Conservation (phyloP, 2,797 vertebrate species). For the Eulemur mongoz region DNA sequence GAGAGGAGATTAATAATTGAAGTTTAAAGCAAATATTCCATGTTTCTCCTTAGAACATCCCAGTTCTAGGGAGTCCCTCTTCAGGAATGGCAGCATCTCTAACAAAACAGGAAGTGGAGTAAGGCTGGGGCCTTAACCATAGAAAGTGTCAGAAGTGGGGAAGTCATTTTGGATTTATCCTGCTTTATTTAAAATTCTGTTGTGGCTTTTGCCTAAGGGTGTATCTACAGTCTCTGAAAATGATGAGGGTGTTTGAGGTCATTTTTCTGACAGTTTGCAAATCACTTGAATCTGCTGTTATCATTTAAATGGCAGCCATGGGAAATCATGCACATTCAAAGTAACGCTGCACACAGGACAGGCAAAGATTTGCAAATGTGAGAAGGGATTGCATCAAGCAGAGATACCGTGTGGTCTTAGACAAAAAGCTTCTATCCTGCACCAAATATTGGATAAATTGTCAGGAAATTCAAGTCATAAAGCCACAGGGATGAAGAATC, state of each 20-base stretch:
- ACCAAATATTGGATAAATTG: not conserved
- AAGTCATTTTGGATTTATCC: not conserved
- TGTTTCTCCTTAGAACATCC: not conserved
- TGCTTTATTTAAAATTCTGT: conserved; percentile 59
- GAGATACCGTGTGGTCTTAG: conserved; percentile 50
- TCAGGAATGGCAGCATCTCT: not conserved
- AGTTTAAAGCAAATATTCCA: not conserved
- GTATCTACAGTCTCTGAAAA: conserved; percentile 13
- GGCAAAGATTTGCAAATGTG: not conserved
- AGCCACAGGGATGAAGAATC: not conserved
- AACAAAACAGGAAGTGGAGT: not conserved
- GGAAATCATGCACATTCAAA: conserved; percentile 22
- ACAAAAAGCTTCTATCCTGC: not conserved
- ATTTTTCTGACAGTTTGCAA: conserved; percentile 60
- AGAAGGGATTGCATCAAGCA: not conserved
- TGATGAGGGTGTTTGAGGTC: not conserved
- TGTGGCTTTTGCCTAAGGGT: conserved; percentile 24
- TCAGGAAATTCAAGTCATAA: not conserved
- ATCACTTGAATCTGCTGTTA: conserved; percentile 54
- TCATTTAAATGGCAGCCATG: not conserved
- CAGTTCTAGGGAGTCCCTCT: not conserved
- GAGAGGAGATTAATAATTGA: not conserved
- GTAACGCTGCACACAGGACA: not conserved
- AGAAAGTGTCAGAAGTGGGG: not conserved
- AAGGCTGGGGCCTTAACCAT: not conserved